Conservation (phyloP, 2,888 invertebrate genomes). For the Drosophila pseudotakahashii region DNA sequence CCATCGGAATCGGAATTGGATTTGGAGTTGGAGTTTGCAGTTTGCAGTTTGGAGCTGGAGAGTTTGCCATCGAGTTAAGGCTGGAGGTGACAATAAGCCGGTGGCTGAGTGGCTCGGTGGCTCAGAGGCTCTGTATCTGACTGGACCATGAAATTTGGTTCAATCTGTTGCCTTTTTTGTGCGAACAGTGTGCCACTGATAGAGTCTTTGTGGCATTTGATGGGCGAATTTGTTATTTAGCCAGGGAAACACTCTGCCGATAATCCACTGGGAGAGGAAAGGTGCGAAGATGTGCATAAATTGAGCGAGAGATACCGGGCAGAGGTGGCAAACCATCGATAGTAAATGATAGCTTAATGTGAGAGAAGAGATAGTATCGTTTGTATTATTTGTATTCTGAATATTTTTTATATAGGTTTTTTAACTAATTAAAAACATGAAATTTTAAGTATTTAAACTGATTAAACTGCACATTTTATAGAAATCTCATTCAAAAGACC, state of each 20-base stretch:
- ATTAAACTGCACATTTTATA: too few relatives aligned
- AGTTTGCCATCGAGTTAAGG: constrained; percentile 3
- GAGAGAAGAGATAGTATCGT: not conserved
- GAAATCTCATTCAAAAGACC: too few relatives aligned
- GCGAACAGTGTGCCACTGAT: constrained; percentile 62
- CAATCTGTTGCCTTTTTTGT: constrained; percentile 79
- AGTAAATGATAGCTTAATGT: not conserved
- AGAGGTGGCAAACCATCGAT: not conserved
- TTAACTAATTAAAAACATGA: too few relatives aligned
- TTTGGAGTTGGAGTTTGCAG: constrained; percentile 17
- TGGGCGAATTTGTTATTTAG: constrained; percentile 83
- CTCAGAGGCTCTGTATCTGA: constrained; percentile 4
- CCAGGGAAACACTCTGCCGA: constrained; percentile 73
- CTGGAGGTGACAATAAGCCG: constrained; percentile 82
- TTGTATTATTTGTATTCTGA: not conserved
- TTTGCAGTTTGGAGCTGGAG: not conserved
- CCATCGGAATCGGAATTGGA: constrained; percentile 17
- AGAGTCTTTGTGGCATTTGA: constrained; percentile 81
- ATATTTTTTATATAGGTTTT: not conserved
- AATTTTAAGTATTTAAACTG: too few relatives aligned
- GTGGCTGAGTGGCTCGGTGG: constrained; percentile 17
- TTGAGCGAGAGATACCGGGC: constrained; percentile 45
- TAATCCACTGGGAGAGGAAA: constrained; percentile 36
- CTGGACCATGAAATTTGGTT: constrained; percentile 75
- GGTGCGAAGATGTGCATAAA: constrained; percentile 64